These are phyloP conservation scores for Ptychodera flava DNA, from an alignment of 35 echinoderm and acorn worm species.

Conservation along the genomic window DNA sequence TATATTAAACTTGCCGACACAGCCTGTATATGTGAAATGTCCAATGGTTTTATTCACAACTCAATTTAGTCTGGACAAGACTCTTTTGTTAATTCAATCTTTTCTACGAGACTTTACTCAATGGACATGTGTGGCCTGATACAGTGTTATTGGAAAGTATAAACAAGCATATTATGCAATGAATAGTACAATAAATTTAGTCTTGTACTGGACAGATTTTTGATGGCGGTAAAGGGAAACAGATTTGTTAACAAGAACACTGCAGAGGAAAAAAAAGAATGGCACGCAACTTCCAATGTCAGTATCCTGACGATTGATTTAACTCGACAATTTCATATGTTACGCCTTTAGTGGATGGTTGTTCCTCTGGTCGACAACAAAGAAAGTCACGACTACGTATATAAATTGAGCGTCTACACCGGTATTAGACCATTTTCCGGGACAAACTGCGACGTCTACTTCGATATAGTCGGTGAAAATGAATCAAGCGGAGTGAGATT, in stretches of 20 bases:
- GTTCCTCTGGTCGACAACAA: constrained; percentile 51
- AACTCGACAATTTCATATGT: neutral
- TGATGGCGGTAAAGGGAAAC: too few relatives aligned
- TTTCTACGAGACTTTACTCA: too few relatives aligned
- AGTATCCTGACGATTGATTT: neutral
- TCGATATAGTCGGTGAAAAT: constrained; percentile 41
- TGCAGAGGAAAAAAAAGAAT: neutral
- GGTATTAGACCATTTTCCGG: constrained; percentile 44
- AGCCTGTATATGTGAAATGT: too few relatives aligned
- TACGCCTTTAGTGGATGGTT: constrained; percentile 41
- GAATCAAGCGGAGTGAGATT: constrained; percentile 31
- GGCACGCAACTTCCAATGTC: neutral
- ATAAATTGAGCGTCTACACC: constrained; percentile 48
- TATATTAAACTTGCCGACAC: too few relatives aligned
- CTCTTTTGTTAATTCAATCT: too few relatives aligned
- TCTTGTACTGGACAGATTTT: neutral
- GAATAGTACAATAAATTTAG: neutral
- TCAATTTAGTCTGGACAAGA: too few relatives aligned
- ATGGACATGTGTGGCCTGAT: too few relatives aligned
- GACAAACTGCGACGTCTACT: constrained; percentile 41
- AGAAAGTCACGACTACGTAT: constrained; percentile 24
- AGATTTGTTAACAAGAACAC: neutral
- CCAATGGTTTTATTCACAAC: too few relatives aligned
- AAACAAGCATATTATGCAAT: neutral
- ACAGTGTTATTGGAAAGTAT: too few relatives aligned